Evolutionary conservation across 2,888 invertebrate species (phyloP), one percentile per base, ranked within the genome.

Genomic region (Rhopalosiphum nymphaeae): DNA sequence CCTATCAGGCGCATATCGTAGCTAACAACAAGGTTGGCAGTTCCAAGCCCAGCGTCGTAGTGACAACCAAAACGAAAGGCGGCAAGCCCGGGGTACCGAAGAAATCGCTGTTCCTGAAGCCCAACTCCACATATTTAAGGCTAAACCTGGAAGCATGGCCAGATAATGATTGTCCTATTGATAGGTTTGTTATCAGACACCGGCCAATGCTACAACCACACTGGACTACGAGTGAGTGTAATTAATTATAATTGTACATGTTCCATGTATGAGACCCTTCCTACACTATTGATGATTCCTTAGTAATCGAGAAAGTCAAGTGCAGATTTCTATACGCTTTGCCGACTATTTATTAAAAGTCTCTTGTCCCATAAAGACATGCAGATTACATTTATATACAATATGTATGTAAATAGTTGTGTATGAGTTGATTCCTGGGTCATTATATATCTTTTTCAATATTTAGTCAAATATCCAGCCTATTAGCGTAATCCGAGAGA

Each of bases 11-110:
- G 87, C 97, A 97, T 95, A 95, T 98, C 95, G 97, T 97, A 61
- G 97, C 97, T 13, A 97, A 97, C 95, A 98, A 97, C 95, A 97
- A 97, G 96, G 97, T 97, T 93, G 97, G 97, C 89, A 97, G 97
- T 95, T 97, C 97, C 44, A 97, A 97, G 44, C 96, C 97, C 5
- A 97, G 97, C 95, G 97, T 97, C 92, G 97, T 97, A 36, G 96
- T 97, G 53, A 97, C 97, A 92, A 97, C 97, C 42, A 96, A 97
- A 92, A 97, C 97, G 42, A 97, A 97, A 96, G 97, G 97, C 9
- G 97, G 97, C 95, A 97, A 97, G 16, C 97, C 98, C 0, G 97
- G 97, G 29, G 96, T 97, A 94, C 97, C 97, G 42, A 96, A 97
- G 7, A 96, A 97, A 0, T 96, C 97, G 3, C 96, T 97, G 90